These are phyloP conservation scores for Dasysyrphus tricinctus DNA, from an alignment of 2,888 invertebrate species.

Conservation along the genomic window DNA sequence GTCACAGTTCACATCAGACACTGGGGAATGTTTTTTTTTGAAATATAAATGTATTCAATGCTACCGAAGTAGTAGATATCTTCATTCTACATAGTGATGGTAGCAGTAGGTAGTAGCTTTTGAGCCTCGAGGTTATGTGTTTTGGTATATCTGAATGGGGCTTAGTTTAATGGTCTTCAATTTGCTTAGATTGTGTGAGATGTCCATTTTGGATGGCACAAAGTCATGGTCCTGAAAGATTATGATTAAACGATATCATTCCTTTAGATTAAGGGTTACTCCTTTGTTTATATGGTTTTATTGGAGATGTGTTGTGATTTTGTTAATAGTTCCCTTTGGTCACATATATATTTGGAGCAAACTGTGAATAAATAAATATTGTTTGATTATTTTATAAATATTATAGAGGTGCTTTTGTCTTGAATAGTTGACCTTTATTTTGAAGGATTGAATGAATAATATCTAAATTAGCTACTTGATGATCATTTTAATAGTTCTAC, in stretches of 20 bases:
- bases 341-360: neutral
- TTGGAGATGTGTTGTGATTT: slow-evolving; percentile 2
- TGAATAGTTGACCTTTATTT: neutral
- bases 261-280: slow-evolving; percentile 5
- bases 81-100: no score
- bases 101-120: neutral
- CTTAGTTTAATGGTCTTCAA: slow-evolving; percentile 38
- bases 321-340: slow-evolving; percentile 13
- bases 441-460: neutral
- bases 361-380: neutral
- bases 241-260: slow-evolving; percentile 41
- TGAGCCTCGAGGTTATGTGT: slow-evolving; percentile 11
- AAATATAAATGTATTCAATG: slow-evolving; percentile 37
- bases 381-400: neutral
- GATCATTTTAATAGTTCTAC: no score
- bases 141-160: slow-evolving; percentile 3
- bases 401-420: neutral
- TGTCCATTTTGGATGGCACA: slow-evolving; percentile 32
- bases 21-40: slow-evolving; percentile 11
- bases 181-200: slow-evolving; percentile 42
- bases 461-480: neutral
- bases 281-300: slow-evolving; percentile 13
- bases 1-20: slow-evolving; percentile 31
- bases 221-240: slow-evolving; percentile 26
- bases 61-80: neutral